Conservation (phyloP, 2,888 invertebrate species). For the Lucinisca nassula region DNA sequence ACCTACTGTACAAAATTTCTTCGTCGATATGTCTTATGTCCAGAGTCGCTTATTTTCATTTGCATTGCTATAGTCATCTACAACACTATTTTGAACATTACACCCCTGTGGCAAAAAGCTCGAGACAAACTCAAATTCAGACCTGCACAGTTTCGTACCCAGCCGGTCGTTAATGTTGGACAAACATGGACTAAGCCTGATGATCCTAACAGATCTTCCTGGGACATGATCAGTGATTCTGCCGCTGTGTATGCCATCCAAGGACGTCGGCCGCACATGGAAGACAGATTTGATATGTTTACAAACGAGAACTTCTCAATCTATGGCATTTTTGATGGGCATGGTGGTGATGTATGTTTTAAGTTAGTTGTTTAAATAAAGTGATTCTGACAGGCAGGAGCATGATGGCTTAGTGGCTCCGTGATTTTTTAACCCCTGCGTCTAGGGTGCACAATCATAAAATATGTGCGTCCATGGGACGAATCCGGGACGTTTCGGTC, state of each 20-base stretch:
- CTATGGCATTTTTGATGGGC: constrained; percentile 98
- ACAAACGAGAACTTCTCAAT: constrained; percentile 95
- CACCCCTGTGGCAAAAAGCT: constrained; percentile 74
- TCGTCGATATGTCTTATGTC: constrained; percentile 77
- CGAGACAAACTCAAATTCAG: constrained; percentile 43
- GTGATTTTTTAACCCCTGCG: too few relatives aligned
- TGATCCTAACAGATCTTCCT: constrained; percentile 87
- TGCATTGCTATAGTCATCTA: constrained; percentile 77
- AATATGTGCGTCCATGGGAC: too few relatives aligned
- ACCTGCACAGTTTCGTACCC: not conserved
- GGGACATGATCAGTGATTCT: constrained; percentile 93
- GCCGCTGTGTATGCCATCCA: constrained; percentile 97
- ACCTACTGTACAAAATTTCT: constrained; percentile 43
- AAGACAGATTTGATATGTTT: constrained; percentile 95
- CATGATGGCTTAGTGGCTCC: too few relatives aligned
- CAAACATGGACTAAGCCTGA: not conserved
- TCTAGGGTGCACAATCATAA: too few relatives aligned
- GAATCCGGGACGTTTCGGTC: too few relatives aligned
- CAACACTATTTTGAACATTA: constrained; percentile 77
- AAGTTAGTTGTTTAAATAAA: too few relatives aligned
- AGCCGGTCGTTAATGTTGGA: not conserved
- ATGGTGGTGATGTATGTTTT: constrained; percentile 94
- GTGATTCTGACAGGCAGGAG: too few relatives aligned
- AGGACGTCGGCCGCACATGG: constrained; percentile 97
- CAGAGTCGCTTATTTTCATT: constrained; percentile 77